Evolutionary conservation across 2,113 vertebrate species (phyloP).

Genomic region (Empidonax traillii): DNA sequence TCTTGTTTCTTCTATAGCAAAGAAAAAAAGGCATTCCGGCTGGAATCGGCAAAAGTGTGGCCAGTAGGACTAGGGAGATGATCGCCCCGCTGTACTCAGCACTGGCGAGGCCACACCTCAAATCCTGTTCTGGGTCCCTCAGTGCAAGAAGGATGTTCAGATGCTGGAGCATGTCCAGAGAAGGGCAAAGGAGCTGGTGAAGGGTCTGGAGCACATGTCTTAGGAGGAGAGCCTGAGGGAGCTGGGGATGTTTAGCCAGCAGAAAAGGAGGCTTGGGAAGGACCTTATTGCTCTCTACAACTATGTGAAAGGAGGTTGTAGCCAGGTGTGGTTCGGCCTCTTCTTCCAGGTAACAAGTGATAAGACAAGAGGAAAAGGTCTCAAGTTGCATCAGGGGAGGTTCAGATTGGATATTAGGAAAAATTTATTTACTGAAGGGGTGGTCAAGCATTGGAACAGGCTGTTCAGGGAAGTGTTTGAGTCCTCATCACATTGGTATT

Average conservation of each 20-base stretch:
- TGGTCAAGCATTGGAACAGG: neutral
- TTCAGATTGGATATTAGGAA: neutral
- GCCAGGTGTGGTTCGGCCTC: accelerated
- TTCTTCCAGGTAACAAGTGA: neutral
- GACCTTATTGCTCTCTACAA: neutral
- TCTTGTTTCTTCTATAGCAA: neutral
- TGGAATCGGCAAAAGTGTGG: neutral
- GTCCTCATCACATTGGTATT: neutral
- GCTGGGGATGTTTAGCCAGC: neutral
- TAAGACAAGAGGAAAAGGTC: neutral
- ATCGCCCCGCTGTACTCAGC: neutral
- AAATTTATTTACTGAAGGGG: neutral
- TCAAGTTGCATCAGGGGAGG: neutral
- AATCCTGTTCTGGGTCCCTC: neutral
- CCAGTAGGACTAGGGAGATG: neutral
- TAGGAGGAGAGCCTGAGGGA: neutral
- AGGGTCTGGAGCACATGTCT: neutral
- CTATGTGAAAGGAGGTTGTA: neutral
- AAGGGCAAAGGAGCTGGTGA: neutral
- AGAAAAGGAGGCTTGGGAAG: neutral
- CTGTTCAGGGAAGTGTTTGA: neutral
- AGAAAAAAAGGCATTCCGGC: too few species aligned
- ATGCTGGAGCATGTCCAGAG: neutral
- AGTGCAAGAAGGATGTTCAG: neutral
- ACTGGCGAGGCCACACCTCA: neutral